Evolutionary conservation across 2,888 invertebrate species (phyloP).

Genomic region (Lydus trimaculatus): DNA sequence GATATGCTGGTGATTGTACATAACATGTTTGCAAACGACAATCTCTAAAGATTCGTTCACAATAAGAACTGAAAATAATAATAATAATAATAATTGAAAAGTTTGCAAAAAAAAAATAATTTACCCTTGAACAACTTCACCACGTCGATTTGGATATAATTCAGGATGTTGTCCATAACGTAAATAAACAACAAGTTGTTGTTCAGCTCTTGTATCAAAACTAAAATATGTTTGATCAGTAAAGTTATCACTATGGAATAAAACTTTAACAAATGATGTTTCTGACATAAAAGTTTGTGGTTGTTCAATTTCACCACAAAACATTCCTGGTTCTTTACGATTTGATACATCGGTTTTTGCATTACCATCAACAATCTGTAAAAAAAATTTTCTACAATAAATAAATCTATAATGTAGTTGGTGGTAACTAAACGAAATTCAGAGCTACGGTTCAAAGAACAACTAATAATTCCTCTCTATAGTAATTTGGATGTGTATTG

Average conservation of each 20-base stretch:
- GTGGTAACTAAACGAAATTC: too few relatives aligned
- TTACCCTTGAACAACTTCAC: constrained; percentile 86
- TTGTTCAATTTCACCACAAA: constrained; percentile 93
- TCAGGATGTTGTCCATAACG: constrained; percentile 95
- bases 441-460: too few relatives aligned
- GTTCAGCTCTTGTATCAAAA: constrained; percentile 87
- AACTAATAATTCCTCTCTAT: too few relatives aligned
- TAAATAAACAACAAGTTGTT: constrained; percentile 88
- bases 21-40: constrained; percentile 91
- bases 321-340: constrained; percentile 86
- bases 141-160: constrained; percentile 87
- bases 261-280: constrained; percentile 89
- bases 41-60: constrained; percentile 87
- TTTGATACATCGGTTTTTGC: constrained; percentile 89
- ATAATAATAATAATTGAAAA: constrained; percentile 11
- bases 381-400: too few relatives aligned
- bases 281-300: constrained; percentile 95
- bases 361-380: constrained; percentile 89
- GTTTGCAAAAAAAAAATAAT: constrained; percentile 46
- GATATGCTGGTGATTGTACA: constrained; percentile 92
- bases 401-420: too few relatives aligned
- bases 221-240: constrained; percentile 91
- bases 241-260: constrained; percentile 92
- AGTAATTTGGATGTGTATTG: too few relatives aligned
- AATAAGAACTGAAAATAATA: constrained; percentile 72